phyloP scores from a whole-genome alignment of 2,888 invertebrate genomes.

The Lasioglossum leucozonium region DNA sequence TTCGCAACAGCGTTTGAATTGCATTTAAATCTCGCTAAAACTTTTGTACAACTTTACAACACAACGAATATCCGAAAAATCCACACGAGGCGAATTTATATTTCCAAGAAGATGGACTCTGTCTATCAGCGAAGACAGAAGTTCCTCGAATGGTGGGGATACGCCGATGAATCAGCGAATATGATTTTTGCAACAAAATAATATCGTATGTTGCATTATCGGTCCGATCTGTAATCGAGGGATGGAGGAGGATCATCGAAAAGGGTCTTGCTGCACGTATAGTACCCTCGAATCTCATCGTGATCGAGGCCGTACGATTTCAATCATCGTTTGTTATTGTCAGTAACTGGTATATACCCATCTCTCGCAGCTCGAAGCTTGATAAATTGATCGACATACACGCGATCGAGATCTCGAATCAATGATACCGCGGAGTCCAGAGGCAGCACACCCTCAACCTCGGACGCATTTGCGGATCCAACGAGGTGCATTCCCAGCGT shows the following conservation, averaged over 20 bases:
- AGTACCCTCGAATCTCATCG: constrained; percentile 23
- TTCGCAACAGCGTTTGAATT: neutral
- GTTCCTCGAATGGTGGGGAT: neutral
- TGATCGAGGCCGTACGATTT: constrained; percentile 38
- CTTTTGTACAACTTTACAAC: neutral
- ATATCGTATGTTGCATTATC: constrained; percentile 16
- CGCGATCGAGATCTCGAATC: constrained; percentile 57
- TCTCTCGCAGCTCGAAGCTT: constrained; percentile 30
- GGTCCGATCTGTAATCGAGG: neutral
- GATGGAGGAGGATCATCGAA: constrained; percentile 8
- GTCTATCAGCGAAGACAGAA: neutral
- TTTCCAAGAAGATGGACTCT: neutral
- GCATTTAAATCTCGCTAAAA: neutral
- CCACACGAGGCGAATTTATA: neutral
- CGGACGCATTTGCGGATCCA: constrained; percentile 45
- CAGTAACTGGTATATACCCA: constrained; percentile 29
- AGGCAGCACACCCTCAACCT: constrained; percentile 44
- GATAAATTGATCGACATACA: constrained; percentile 55
- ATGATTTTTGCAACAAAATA: constrained; percentile 1
- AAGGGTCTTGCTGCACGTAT: constrained; percentile 2
- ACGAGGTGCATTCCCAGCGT: constrained; percentile 47
- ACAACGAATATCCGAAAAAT: neutral
- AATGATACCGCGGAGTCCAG: constrained; percentile 35
- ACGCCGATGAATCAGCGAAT: neutral
- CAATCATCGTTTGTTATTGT: constrained; percentile 60